Conservation (phyloP, 2,888 invertebrate species). For the Cephus spinipes region DNA sequence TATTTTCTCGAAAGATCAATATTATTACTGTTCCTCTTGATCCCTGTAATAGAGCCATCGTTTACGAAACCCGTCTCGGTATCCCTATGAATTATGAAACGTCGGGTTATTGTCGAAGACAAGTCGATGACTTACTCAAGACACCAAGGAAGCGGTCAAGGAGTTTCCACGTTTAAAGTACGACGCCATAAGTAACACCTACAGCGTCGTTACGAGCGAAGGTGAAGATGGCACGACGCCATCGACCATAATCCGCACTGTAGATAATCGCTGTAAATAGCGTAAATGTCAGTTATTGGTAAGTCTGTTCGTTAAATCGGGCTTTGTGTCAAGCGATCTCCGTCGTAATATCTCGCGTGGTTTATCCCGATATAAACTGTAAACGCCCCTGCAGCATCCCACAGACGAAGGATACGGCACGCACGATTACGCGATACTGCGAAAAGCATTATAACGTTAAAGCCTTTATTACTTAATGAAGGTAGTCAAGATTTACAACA, state of each 20-base stretch:
- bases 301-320: constrained; percentile 1
- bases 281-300: constrained; percentile 5
- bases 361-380: background rate
- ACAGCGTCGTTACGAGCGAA: background rate
- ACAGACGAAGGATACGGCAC: background rate
- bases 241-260: background rate
- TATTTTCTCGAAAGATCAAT: background rate
- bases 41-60: background rate
- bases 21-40: background rate
- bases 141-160: background rate
- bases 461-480: constrained; percentile 32
- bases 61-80: background rate
- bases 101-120: background rate
- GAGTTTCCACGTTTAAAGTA: background rate
- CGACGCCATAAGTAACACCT: background rate
- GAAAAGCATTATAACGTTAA: constrained; percentile 16
- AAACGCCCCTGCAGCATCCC: background rate
- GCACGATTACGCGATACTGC: background rate
- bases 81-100: background rate
- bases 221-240: constrained; percentile 4
- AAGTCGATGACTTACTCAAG: background rate
- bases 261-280: constrained; percentile 1
- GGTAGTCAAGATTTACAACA: constrained; percentile 2
- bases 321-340: background rate
- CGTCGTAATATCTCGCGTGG: background rate